Evolutionary conservation across 2,113 vertebrate genomes (phyloP).

Genomic region (Malurus melanocephalus): DNA sequence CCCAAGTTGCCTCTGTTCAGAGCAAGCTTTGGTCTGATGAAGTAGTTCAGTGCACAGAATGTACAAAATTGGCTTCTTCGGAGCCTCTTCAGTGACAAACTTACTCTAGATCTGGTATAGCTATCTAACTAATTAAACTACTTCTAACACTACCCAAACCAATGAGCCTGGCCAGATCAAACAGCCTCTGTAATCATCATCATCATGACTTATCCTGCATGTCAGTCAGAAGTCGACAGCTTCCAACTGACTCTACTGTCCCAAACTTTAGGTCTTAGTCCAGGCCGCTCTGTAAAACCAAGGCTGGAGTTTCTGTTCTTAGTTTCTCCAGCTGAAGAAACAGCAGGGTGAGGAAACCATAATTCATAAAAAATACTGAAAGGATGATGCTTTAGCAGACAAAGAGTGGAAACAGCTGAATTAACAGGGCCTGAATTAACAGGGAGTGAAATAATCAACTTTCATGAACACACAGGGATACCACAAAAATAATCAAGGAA

Average conservation of each 20-base stretch:
- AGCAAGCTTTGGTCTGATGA: not conserved
- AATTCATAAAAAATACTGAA: not conserved
- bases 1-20: not conserved
- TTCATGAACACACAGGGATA: not conserved
- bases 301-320: not conserved
- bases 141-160: not conserved
- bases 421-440: not conserved
- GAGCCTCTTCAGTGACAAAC: not conserved
- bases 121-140: not conserved
- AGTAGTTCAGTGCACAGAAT: not conserved
- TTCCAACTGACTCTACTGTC: not conserved
- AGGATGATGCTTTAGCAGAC: not conserved
- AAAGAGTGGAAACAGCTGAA: not conserved
- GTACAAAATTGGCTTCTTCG: not conserved
- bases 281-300: not conserved
- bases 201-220: not conserved
- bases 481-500: not conserved
- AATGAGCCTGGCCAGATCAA: not conserved
- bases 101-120: not conserved
- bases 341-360: not conserved
- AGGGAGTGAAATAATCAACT: not conserved
- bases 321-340: not conserved
- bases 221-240: not conserved
- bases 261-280: not conserved
- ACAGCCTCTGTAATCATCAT: not conserved